phyloP scores from a whole-genome alignment of 2,888 invertebrate genomes.

The Lasius platythorax region DNA sequence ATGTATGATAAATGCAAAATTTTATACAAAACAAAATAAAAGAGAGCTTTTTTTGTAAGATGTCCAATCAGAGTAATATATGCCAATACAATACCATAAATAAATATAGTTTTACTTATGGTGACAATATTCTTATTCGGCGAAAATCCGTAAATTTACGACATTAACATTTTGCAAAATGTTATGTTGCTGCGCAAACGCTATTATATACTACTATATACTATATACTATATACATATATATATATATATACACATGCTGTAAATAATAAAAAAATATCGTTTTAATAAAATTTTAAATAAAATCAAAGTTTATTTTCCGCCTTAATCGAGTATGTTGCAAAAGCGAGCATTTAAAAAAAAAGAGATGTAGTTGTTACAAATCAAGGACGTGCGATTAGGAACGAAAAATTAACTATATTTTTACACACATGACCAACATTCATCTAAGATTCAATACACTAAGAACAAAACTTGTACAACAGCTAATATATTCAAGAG shows the following conservation, averaged over 20 bases:
- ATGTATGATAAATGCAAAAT: slow-evolving; percentile 6
- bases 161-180: slow-evolving; percentile 64
- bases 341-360: not conserved
- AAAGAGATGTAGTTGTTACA: not conserved
- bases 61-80: slow-evolving; percentile 72
- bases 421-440: slow-evolving; percentile 13
- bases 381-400: not conserved
- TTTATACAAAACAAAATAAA: not conserved
- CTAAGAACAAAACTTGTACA: not conserved
- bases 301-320: slow-evolving; percentile 37
- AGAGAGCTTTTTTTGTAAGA: slow-evolving; percentile 20
- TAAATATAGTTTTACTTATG: slow-evolving; percentile 34
- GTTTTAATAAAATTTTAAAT: slow-evolving; percentile 83
- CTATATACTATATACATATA: slow-evolving; percentile 35
- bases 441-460: slow-evolving; percentile 23
- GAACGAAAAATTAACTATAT: not conserved
- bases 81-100: slow-evolving; percentile 59
- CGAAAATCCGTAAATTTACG: slow-evolving; percentile 42
- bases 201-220: slow-evolving; percentile 56
- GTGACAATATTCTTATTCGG: slow-evolving; percentile 38
- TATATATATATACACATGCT: slow-evolving; percentile 66
- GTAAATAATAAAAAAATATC: slow-evolving; percentile 84
- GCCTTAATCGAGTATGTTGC: not conserved
- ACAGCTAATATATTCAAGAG: not conserved
- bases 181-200: slow-evolving; percentile 58